Base-by-base conservation (phyloP, 2,113 vertebrate species). In the Chloroceryle aenea region DNA sequence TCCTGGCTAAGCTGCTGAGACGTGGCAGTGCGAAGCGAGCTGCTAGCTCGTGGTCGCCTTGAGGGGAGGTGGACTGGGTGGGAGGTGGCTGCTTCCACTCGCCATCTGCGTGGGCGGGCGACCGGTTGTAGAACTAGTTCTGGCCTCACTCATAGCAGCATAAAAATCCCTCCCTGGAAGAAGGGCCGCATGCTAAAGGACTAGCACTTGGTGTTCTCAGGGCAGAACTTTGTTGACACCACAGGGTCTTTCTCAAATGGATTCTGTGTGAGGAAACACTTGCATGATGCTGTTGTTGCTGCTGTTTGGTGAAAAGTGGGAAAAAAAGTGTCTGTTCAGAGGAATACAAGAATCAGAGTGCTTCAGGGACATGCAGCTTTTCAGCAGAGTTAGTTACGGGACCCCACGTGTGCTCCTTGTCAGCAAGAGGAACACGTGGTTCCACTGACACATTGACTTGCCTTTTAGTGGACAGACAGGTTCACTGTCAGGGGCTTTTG, bases 401-500 rank as follows among this genome's bases (percentile, higher is more conserved):
- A 16, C 8, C 26, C 10, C 1, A 0, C 0, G 40, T 13, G 50
- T 32, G 84, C 47, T 68, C 14, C 18, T 19, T 45, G 73, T 43
- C 59, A 17, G 52, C 3, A 62, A 40, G 40, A 19, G 58, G 32
- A 56, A 47, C 2, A 8, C 36, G 36, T 11, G 75, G 14, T 5
- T 52, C 48, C 11, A 34, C 18, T 18, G 5, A 27, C 17, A 4
- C 2, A 0, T 10, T 14, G 58, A 3, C 59, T 38, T 25, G 23
- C 27, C 38, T 26, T 62, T 34, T 10, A 19, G 8, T 3, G 58
- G 32, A 4, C 42, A 27, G 6, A 6, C 6, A 18, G 81, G 48
- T 4, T 22, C 7, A 27, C 12, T 50, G 1, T 7, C 14, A 0
- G 1, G 12, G 7, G 0, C 1, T 23, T 29, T 53, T 42, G 56